phyloP scores from a whole-genome alignment of 2,888 invertebrate genomes.

The Trichogramma dendrolimi region DNA sequence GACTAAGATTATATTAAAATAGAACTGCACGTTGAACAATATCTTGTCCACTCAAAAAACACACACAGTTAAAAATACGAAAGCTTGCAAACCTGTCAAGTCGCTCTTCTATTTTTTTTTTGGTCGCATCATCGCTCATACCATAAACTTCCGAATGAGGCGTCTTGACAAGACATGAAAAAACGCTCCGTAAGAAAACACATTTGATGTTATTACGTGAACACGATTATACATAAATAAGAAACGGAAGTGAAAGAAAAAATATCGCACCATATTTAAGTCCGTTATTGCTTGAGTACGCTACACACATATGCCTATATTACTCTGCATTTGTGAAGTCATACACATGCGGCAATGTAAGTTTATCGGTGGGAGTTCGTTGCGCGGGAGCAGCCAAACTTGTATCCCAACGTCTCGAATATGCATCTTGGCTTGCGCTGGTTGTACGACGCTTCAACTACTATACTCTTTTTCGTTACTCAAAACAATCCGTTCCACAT shows the following conservation, averaged over 20 bases:
- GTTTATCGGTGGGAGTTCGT: slow-evolving; percentile 13
- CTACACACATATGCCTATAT: no score
- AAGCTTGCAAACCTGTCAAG: no score
- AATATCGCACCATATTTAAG: not conserved
- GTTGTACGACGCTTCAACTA: not conserved
- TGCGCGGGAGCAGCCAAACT: not conserved
- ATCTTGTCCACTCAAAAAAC: no score
- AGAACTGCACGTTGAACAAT: no score
- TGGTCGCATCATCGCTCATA: no score
- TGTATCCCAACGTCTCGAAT: slow-evolving; percentile 12
- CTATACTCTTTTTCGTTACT: not conserved
- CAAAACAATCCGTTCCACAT: slow-evolving; percentile 18
- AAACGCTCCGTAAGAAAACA: no score
- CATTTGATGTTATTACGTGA: no score
- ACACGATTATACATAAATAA: not conserved
- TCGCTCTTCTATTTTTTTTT: no score
- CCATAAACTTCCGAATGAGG: no score
- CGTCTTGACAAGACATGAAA: no score
- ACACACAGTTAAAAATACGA: no score
- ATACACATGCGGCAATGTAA: slow-evolving; percentile 1
- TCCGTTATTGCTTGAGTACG: not conserved
- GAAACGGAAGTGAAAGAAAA: not conserved
- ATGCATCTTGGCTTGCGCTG: slow-evolving; percentile 22
- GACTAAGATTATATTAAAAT: no score
- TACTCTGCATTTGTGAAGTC: not conserved